Base-by-base conservation (phyloP, 2,797 vertebrate genomes). In the Pantherophis vulpinus region DNA sequence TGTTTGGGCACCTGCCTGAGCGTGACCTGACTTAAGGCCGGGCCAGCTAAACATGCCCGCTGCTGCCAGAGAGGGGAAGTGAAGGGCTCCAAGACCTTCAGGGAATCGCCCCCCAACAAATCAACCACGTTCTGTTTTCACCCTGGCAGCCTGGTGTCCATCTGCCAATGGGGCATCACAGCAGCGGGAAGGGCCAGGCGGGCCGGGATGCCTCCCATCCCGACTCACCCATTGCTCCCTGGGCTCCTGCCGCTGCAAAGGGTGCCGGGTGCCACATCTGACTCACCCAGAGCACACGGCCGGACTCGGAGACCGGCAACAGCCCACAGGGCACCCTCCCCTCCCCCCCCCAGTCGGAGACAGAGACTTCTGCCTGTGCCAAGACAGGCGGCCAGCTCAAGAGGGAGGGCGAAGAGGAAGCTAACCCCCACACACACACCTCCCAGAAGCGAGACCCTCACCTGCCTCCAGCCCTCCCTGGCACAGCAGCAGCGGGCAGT, bases 141-240 rank as follows among this genome's bases (percentile, higher is more conserved):
- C 58, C 18, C 58, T 59, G 58, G 18, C 58, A 59, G 16, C 18
- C 20, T 6, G 18, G 58, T 18, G 58, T 18, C 58, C 6, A 0
- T 59, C 5, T 59, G 58, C 58, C 58, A 59, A 23, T 6, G 5
- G 18, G 20, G 58, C 58, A 20, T 59, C 58, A 7, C 58, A 23
- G 58, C 18, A 59, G 58, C 1, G 18, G 58, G 58, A 59, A 59
- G 58, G 5, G 18, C 58, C 20, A 23, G 20, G 20, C 2, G 6
- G 58, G 58, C 58, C 58, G 6, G 58, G 58, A 59, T 5, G 58
- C 58, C 58, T 23, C 18, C 56, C 58, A 23, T 6, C 58, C 58
- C 12, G 18, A 59, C 32, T 95, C 95, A 95, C 96, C 95, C 96
- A 95, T 95, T 0, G 90, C 51, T 7, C 20, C 23, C 1, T 25